phyloP scores from a whole-genome alignment of 2,888 invertebrate species.

The Sicus ferrugineus region DNA sequence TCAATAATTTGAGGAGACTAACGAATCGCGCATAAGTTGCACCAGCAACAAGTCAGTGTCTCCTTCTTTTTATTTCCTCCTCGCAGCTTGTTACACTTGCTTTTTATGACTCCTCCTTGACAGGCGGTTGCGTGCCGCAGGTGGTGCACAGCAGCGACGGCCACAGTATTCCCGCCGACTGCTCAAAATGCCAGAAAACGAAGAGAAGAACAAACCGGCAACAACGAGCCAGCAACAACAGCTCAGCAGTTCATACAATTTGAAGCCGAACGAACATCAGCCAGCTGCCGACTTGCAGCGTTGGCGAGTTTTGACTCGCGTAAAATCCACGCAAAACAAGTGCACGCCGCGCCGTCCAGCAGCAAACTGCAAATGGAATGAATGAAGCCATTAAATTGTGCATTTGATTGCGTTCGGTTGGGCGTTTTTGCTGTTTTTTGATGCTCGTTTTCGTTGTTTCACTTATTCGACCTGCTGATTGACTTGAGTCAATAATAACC shows the following conservation, averaged over 20 bases:
- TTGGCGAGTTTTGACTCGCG: no score
- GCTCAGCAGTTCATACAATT: not conserved
- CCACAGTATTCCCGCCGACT: no score
- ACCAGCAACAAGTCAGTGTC: not conserved
- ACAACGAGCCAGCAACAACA: not conserved
- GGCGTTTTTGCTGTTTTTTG: not conserved
- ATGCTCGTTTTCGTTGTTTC: not conserved
- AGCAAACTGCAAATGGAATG: not conserved
- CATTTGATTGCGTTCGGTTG: not conserved
- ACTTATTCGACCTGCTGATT: not conserved
- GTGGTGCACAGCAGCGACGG: not conserved
- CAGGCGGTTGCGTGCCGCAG: slow-evolving; percentile 22
- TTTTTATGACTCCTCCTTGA: slow-evolving; percentile 17
- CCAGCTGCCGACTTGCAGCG: no score
- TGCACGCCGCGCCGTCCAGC: not conserved
- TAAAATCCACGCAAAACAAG: not conserved
- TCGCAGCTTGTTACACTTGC: slow-evolving; percentile 7
- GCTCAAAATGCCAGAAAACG: no score
- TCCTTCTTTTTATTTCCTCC: not conserved
- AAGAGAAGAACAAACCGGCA: no score
- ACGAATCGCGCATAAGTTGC: slow-evolving; percentile 2
- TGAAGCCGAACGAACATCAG: not conserved
- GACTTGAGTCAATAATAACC: not conserved
- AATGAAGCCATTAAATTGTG: slow-evolving; percentile 21
- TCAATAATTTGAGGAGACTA: no score